phyloP scores from a whole-genome alignment of 1,140 invertebrate genomes.

The Bicyclus anynana region DNA sequence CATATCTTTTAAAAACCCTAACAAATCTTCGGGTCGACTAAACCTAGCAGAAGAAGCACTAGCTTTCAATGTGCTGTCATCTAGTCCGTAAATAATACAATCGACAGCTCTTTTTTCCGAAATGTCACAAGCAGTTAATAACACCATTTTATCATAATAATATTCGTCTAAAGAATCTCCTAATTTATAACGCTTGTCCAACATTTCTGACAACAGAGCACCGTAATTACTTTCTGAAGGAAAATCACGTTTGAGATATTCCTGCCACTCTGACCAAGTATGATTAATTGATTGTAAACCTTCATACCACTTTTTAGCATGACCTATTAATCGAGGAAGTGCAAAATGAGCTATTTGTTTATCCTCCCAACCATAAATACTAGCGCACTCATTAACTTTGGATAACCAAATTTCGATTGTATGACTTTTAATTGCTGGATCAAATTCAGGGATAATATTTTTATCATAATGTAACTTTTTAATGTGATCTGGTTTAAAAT shows the following conservation, averaged over 20 bases:
- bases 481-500: too few relatives aligned
- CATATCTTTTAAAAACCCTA: neutral
- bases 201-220: neutral
- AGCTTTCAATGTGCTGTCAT: conserved; percentile 1
- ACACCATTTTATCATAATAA: conserved; percentile 8
- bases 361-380: conserved; percentile 4
- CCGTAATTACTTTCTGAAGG: conserved; percentile 6
- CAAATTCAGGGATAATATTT: neutral
- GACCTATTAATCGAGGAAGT: neutral
- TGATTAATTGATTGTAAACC: neutral
- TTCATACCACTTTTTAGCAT: conserved; percentile 14
- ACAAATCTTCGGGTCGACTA: neutral
- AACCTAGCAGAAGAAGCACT: neutral
- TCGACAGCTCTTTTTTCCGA: neutral
- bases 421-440: conserved; percentile 2
- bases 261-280: conserved; percentile 6
- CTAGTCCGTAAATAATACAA: conserved; percentile 7
- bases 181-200: neutral
- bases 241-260: neutral
- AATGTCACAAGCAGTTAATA: conserved; percentile 6
- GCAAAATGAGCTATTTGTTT: conserved; percentile 9
- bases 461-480: neutral
- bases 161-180: conserved; percentile 7
- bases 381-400: conserved; percentile 16
- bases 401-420: conserved; percentile 11